Base-by-base conservation (phyloP, 1,140 invertebrate genomes). In the Pseudachorutes palmiensis region DNA sequence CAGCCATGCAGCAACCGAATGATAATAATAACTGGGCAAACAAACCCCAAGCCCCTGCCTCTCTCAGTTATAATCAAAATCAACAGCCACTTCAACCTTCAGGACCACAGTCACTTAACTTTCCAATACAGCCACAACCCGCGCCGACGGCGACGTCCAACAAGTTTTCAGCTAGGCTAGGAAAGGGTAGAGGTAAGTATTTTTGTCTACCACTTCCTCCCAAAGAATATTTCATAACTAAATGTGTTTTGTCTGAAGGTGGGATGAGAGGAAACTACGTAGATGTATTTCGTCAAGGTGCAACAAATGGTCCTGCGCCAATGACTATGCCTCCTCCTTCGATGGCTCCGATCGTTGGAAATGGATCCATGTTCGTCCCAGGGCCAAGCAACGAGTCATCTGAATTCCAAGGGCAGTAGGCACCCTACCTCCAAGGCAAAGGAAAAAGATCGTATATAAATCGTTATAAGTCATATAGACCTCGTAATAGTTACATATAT, bases 1-100 rank as follows among this genome's bases (percentile, higher is more conserved):
- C 55, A 24, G n/a, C 5, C 2, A 61, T 61, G 5, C 14, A 61
- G n/a, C n/a, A n/a, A n/a, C n/a, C n/a, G n/a, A n/a, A n/a, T n/a
- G n/a, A n/a, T 9, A 9, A 61, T 2, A 5, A 61, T 5, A 61
- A 61, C 19, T 62, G 31, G 31, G 30, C 30, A 62, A 24, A 24
- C 12, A 14, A n/a, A 36, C 14, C 28, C 30, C 24, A 22, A 9
- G 19, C 12, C 1, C 33, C 36, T 22, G 28, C 61, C 31, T 24
- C 36, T 16, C 22, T 62, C n/a, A 41, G 19, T 62, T 41, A 36
- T 41, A 32, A 62, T 24, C 51, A 55, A 26, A 55, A 55, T 55
- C 51, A 55, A 26, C 24, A 5, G 24, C 51, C 5, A 14, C 5
- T 5, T 29, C 33, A 31, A 41, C 28, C 61, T 28, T 3, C 31